phyloP scores from a whole-genome alignment of 2,888 invertebrate species.

The Scaptomyza polygonia region DNA sequence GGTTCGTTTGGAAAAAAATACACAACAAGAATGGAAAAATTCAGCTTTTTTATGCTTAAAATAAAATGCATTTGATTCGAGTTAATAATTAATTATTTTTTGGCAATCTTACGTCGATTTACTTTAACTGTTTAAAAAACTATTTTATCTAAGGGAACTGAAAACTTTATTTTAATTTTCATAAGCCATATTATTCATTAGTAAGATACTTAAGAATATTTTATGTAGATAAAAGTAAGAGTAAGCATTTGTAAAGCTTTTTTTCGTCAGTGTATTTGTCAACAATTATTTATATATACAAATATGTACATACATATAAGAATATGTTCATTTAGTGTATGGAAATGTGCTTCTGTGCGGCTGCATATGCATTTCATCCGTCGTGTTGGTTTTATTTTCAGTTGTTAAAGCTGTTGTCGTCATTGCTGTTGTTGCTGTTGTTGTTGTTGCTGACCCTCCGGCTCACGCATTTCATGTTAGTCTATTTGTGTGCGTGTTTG shows the following conservation, averaged over 20 bases:
- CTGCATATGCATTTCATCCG: constrained; percentile 46
- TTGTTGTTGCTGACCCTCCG: constrained; percentile 53
- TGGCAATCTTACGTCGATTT: too few species aligned
- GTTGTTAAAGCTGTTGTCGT: constrained; percentile 41
- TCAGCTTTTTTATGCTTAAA: neutral
- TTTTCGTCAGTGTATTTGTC: constrained; percentile 1
- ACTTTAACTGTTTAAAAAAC: too few species aligned
- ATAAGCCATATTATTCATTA: too few species aligned
- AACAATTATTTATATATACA: neutral
- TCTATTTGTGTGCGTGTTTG: constrained; percentile 40
- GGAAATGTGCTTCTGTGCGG: constrained; percentile 41
- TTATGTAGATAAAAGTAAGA: neutral
- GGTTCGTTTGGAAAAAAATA: constrained; percentile 29
- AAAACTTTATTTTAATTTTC: too few species aligned
- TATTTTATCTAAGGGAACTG: too few species aligned
- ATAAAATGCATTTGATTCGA: neutral
- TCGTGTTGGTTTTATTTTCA: constrained; percentile 59
- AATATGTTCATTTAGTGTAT: constrained; percentile 16
- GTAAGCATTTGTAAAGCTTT: neutral
- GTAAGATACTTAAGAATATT: neutral
- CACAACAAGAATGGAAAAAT: neutral
- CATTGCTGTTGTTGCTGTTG: constrained; percentile 32
- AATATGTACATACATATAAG: neutral
- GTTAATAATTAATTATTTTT: too few species aligned
- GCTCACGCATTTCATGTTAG: constrained; percentile 50